phyloP scores from a whole-genome alignment of 1,140 invertebrate genomes.

The roundworm (Caenorhabditis elegans) region DNA sequence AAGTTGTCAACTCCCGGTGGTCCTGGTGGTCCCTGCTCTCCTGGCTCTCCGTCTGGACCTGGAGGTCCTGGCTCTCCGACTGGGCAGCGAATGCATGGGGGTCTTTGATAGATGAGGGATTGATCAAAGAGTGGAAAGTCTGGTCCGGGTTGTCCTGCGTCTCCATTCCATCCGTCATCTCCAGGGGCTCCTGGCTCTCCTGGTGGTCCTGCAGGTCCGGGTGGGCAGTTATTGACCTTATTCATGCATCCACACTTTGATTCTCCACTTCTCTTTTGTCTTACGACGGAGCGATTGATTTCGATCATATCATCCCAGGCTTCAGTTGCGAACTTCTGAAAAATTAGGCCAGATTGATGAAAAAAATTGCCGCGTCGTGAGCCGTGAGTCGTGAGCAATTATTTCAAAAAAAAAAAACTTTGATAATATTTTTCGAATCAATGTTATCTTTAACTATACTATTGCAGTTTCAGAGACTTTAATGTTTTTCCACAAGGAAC shows the following conservation, averaged over 20 bases:
- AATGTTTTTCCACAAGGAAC: too few species aligned
- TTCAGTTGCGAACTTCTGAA: background rate
- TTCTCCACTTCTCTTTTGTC: conserved; percentile 26
- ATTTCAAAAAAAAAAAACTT: too few species aligned
- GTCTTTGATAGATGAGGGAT: background rate
- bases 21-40: conserved; percentile 13
- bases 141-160: conserved; percentile 13
- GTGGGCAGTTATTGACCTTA: background rate
- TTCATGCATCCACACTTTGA: conserved; percentile 17
- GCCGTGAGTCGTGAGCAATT: too few species aligned
- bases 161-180: conserved; percentile 26
- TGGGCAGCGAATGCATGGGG: background rate
- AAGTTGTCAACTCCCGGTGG: background rate
- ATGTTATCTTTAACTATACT: too few species aligned
- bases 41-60: background rate
- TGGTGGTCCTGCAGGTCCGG: background rate
- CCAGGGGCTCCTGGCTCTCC: conserved; percentile 14
- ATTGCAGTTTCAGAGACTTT: too few species aligned
- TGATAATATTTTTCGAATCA: too few species aligned
- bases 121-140: conserved; percentile 17
- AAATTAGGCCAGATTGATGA: too few species aligned
- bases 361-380: too few species aligned
- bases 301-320: conserved; percentile 18
- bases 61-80: conserved; percentile 3
- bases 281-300: conserved; percentile 4